A percentile compares a stretch with the other conserved stretches of the same genome.
These are phyloP conservation scores for Echeneis naucrates DNA, from an alignment of 2,797 vertebrate genomes.

Conservation along the genomic window DNA sequence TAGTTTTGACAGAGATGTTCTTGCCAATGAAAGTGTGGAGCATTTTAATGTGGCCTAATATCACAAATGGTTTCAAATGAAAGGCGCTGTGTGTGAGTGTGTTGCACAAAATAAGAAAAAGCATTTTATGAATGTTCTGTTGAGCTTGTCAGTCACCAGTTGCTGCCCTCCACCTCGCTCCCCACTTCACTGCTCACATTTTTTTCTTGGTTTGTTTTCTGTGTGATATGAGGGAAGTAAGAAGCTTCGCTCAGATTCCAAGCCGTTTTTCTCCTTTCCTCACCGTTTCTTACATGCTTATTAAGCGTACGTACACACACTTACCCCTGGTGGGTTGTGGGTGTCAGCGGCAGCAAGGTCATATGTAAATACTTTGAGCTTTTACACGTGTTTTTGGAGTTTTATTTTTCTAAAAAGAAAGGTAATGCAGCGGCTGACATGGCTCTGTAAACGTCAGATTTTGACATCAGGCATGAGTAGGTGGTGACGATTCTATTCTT, in stretches of 20 bases:
- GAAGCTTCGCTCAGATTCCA: slow-evolving; percentile 4
- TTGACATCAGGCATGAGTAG: background rate
- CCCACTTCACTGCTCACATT: background rate
- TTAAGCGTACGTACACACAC: background rate
- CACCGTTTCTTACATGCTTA: slow-evolving; percentile 18
- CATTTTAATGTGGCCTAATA: slow-evolving; percentile 11
- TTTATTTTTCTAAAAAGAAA: background rate
- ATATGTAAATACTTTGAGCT: background rate
- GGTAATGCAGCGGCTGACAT: too few relatives aligned
- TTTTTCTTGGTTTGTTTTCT: slow-evolving; percentile 43
- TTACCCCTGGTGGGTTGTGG: background rate
- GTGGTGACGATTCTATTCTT: background rate
- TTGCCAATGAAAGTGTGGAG: background rate
- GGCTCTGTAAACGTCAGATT: background rate
- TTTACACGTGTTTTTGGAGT: background rate
- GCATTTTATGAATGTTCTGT: background rate
- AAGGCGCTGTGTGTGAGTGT: background rate
- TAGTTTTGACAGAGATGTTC: slow-evolving; percentile 10
- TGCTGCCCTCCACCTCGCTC: background rate
- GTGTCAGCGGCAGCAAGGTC: slow-evolving; percentile 7
- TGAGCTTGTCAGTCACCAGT: too few relatives aligned
- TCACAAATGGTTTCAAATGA: background rate
- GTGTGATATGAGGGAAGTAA: too few relatives aligned
- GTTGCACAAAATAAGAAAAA: background rate
- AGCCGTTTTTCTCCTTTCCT: slow-evolving; percentile 28